Percentiles rank a stretch among this genome's conserved stretches.
Evolutionary conservation across 2,888 invertebrate genomes (phyloP).

Genomic region (Agrenia bidenticulata): DNA sequence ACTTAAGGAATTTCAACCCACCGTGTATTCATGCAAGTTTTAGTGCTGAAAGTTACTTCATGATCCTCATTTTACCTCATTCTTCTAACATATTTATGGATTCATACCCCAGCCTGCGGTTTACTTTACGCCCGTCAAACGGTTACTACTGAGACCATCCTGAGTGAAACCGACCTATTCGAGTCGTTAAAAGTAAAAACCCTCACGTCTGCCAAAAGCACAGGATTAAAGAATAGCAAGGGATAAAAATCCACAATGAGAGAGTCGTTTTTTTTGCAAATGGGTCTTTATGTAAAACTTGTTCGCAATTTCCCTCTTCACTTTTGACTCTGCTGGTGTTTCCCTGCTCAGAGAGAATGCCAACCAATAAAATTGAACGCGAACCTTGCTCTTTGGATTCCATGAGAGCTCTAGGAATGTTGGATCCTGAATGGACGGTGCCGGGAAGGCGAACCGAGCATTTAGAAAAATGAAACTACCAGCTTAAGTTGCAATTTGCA

Average conservation of each 20-base stretch:
- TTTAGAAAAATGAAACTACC: not conserved
- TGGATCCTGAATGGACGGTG: not conserved
- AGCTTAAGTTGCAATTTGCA: not conserved
- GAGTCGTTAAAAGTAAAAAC: no score
- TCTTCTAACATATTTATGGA: no score
- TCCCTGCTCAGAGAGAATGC: not conserved
- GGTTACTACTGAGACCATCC: no score
- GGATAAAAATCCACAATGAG: slow-evolving; percentile 2
- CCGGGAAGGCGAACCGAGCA: not conserved
- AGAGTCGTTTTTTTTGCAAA: slow-evolving; percentile 13
- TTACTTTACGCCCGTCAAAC: no score
- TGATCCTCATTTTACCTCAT: no score
- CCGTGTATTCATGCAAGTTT: no score
- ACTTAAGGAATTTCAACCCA: no score
- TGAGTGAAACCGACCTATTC: no score
- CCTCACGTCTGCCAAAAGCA: no score
- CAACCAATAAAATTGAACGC: slow-evolving; percentile 11
- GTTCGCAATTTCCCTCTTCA: slow-evolving; percentile 1
- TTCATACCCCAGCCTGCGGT: no score
- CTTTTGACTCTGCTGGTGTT: not conserved
- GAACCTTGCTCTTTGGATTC: slow-evolving; percentile 10
- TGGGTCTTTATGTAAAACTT: slow-evolving; percentile 18
- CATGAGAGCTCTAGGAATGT: not conserved
- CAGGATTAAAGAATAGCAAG: no score
- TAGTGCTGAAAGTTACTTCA: no score